Conservation (phyloP, 2,797 vertebrate species). For the Pteronotus mesoamericanus region DNA sequence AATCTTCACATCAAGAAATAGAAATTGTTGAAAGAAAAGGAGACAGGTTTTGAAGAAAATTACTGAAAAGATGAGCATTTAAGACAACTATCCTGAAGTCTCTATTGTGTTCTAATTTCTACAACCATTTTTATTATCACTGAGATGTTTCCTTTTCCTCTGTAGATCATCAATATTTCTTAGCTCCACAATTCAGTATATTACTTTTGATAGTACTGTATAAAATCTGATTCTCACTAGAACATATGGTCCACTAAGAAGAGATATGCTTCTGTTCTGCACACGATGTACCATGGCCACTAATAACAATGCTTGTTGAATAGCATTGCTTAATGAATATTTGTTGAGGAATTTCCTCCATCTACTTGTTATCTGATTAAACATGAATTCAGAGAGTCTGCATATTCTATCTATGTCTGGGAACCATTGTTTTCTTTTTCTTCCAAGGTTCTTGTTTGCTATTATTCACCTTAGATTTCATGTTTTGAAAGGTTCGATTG, state of each 20-base stretch:
- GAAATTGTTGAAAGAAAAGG: conserved; percentile 5
- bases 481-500: background rate
- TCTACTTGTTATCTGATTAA: background rate
- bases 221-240: background rate
- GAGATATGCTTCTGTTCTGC: background rate
- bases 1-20: background rate
- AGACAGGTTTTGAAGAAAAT: background rate
- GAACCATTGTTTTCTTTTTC: background rate
- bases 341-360: background rate
- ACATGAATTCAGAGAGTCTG: background rate
- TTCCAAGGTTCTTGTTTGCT: background rate
- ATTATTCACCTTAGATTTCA: background rate
- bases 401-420: background rate
- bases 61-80: background rate
- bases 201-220: background rate
- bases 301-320: background rate
- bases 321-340: background rate
- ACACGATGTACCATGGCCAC: background rate
- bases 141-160: background rate
- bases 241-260: background rate
- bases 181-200: background rate
- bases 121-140: background rate
- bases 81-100: background rate
- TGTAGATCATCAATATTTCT: background rate
- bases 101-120: background rate